These are phyloP conservation scores for Camponotus vicinus DNA, from an alignment of 1,140 invertebrate genomes.

Conservation along the genomic window DNA sequence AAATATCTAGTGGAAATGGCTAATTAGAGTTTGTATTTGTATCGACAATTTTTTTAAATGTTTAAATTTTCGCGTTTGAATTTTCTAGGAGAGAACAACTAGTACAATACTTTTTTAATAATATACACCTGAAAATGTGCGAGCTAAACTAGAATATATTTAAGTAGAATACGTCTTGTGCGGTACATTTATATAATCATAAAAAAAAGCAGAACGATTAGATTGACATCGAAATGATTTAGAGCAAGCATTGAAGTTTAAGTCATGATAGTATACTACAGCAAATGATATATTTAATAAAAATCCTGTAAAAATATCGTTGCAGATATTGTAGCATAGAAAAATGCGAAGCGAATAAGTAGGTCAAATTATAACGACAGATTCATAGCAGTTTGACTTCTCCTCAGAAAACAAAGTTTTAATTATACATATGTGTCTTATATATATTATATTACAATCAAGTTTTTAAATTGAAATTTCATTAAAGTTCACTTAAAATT, in stretches of 20 bases:
- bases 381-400: neutral
- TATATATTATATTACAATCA: neutral
- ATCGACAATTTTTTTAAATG: neutral
- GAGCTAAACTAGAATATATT: neutral
- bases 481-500: neutral
- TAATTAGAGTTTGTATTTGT: neutral
- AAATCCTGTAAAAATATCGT: neutral
- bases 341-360: conserved; percentile 2
- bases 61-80: neutral
- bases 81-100: neutral
- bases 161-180: neutral
- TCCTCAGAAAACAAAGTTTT: neutral
- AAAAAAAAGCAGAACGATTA: too few species aligned
- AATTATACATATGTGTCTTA: neutral
- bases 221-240: too few species aligned
- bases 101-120: neutral
- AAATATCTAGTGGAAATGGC: neutral
- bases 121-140: neutral
- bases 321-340: neutral
- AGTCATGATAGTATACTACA: too few species aligned
- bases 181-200: too few species aligned
- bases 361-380: neutral
- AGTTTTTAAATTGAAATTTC: conserved; percentile 2
- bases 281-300: too few species aligned
- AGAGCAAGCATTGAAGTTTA: too few species aligned